Conservation (phyloP, 2,113 vertebrate genomes). For the Solea solea region DNA sequence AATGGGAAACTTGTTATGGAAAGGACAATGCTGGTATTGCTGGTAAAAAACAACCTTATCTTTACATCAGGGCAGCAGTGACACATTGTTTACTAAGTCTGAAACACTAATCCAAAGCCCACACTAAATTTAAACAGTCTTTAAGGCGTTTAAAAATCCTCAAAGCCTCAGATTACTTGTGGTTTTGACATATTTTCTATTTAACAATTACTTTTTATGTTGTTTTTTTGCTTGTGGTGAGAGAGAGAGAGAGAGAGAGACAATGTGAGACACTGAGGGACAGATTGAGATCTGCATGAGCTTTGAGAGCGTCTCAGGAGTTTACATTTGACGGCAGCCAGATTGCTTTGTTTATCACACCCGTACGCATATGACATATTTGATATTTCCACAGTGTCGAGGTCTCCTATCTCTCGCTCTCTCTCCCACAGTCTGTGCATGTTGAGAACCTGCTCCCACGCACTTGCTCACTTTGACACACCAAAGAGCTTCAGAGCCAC, state of each 20-base stretch:
- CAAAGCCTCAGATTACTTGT: not conserved
- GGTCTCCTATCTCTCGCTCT: constrained; percentile 3
- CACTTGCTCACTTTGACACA: constrained; percentile 50
- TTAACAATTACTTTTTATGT: too few species aligned
- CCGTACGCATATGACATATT: constrained; percentile 12
- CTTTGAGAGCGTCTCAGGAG: constrained; percentile 6
- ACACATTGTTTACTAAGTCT: not conserved
- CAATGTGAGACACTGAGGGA: not conserved
- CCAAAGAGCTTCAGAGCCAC: constrained; percentile 36
- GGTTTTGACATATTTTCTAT: not conserved
- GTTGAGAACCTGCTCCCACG: constrained; percentile 45
- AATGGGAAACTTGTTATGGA: constrained; percentile 15
- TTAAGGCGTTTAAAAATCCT: not conserved
- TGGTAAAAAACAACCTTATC: constrained; percentile 30
- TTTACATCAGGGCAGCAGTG: not conserved
- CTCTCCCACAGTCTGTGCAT: constrained; percentile 14
- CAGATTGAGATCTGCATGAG: not conserved
- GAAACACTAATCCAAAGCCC: not conserved
- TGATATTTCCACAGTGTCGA: constrained; percentile 13
- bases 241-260: too few species aligned
- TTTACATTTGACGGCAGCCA: not conserved
- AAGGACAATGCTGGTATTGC: not conserved
- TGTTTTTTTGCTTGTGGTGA: not conserved
- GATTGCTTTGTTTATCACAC: constrained; percentile 19
- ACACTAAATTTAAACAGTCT: not conserved